Evolutionary conservation across 2,888 invertebrate species (phyloP).

Genomic region (Lepidochitona cinerea): DNA sequence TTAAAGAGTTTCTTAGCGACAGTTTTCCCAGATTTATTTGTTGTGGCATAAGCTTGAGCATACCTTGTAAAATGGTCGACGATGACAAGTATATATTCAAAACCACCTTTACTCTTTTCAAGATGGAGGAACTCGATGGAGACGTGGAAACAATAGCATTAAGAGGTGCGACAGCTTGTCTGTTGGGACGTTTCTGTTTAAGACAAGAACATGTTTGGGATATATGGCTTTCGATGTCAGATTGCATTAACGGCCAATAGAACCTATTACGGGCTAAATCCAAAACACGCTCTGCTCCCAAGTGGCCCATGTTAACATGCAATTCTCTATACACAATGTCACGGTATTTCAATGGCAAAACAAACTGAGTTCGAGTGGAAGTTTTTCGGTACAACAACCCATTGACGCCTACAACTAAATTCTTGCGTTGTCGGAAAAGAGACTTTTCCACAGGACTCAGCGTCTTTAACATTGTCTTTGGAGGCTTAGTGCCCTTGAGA

Average conservation of each 20-base stretch:
- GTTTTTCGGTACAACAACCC: neutral
- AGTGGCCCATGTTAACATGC: constrained; percentile 1
- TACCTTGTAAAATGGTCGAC: too few relatives aligned
- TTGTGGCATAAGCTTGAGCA: too few relatives aligned
- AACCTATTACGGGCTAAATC: constrained; percentile 1
- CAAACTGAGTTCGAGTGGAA: neutral
- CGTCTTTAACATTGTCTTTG: neutral
- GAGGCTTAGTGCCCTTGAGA: neutral
- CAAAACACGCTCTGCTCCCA: constrained; percentile 6
- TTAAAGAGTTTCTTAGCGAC: too few relatives aligned
- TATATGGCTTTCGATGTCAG: neutral
- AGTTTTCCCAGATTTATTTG: too few relatives aligned
- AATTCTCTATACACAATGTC: neutral
- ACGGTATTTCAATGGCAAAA: neutral
- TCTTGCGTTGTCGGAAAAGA: neutral
- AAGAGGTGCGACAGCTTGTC: neutral
- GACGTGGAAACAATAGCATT: neutral
- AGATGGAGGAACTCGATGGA: neutral
- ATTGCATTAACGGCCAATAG: constrained; percentile 11
- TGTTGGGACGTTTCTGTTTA: constrained; percentile 1
- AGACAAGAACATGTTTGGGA: neutral
- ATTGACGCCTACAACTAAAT: neutral
- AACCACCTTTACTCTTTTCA: too few relatives aligned
- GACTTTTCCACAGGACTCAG: neutral
- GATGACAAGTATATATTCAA: too few relatives aligned